Conservation (phyloP, 2,888 invertebrate genomes). For the Mythimna pallens region DNA sequence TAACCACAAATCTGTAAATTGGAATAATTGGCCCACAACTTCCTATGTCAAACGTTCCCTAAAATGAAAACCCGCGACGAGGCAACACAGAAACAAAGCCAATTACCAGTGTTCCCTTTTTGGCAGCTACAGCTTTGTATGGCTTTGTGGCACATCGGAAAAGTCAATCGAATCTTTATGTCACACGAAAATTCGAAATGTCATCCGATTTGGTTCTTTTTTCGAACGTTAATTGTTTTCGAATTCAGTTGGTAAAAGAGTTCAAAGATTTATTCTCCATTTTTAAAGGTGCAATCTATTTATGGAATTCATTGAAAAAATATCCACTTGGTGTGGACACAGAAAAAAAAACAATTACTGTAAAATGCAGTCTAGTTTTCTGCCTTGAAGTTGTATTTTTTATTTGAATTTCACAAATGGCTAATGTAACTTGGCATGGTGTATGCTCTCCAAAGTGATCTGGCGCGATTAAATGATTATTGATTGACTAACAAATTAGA, state of each 20-base stretch:
- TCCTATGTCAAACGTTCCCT: conserved; percentile 9
- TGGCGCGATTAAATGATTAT: no score
- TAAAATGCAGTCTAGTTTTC: not conserved
- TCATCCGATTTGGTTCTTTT: not conserved
- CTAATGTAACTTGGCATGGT: no score
- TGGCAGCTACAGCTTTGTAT: not conserved
- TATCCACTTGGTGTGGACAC: not conserved
- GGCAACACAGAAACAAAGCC: conserved; percentile 9
- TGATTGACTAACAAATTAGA: no score
- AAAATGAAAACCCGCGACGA: conserved; percentile 32
- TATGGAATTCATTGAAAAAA: not conserved
- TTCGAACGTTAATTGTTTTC: conserved; percentile 7
- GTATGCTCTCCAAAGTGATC: no score
- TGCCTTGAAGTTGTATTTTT: not conserved
- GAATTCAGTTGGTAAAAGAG: no score
- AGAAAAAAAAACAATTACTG: conserved; percentile 4
- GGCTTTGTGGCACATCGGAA: not conserved
- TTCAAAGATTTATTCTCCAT: not conserved
- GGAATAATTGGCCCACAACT: conserved; percentile 1
- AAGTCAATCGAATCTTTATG: not conserved
- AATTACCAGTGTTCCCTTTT: conserved; percentile 8
- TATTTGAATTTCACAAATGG: not conserved
- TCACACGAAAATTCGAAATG: conserved; percentile 6
- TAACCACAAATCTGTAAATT: not conserved
- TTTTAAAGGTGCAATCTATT: not conserved